Base-by-base conservation (phyloP, 2,113 vertebrate species). In the Seriola dumerili region DNA sequence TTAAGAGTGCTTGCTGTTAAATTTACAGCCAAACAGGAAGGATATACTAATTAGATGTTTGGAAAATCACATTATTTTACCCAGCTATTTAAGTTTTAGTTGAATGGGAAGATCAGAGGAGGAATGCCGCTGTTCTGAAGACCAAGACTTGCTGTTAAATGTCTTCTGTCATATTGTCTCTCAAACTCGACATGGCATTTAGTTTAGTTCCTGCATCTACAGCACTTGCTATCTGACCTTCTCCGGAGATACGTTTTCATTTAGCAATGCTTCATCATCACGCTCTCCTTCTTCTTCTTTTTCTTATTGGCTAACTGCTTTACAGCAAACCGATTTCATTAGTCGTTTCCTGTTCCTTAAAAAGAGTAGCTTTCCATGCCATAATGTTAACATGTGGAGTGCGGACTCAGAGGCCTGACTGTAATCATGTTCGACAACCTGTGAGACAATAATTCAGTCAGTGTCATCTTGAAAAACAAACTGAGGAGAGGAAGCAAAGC, bases 271-370 rank as follows among this genome's bases (percentile, higher is more conserved):
- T 8, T 55, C 8, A 74, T 77, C 46, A 57, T 29, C 54, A 17
- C 29, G 57, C 42, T 72, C 69, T 59, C 38, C 65, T 73, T 64
- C 65, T 89, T 81, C 73, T 79, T 74, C 65, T 72, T 79, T 72
- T 73, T 71, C 38, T 48, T 64, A 83, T 88, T 93, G 84, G 62
- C 79, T 77, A 90, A 89, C 83, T 78, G 10, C 23, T 81, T 89
- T 25, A 52, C 73, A 93, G 91, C 91, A 94, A 91, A 72, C 80
- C 25, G 23, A 74, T 78, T 83, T 83, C 74, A 55, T 89, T 44
- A n/a, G 25, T 50, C 25, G 6, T 42, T 91, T 88, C 90, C 87
- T 80, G 80, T 85, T 89, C 81, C 64, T 78, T 46, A 78, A 88
- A 55, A n/a, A 21, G 4, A 67, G 14, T 61, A 9, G 19, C 14